Conservation (phyloP, 2,888 invertebrate species). For the Dryomyza anilis region DNA sequence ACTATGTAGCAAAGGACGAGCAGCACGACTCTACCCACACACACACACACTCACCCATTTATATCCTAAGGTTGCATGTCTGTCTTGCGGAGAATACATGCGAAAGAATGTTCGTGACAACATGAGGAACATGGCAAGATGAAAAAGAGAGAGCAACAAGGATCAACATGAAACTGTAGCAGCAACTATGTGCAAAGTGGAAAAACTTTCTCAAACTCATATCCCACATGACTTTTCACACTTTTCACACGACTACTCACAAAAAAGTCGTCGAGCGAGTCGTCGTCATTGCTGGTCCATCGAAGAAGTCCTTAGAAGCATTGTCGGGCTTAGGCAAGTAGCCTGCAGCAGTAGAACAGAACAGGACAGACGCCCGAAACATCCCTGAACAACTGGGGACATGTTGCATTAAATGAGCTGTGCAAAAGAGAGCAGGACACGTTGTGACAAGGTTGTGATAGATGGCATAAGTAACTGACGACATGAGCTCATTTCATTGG, state of each 20-base stretch:
- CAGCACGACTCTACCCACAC: background rate
- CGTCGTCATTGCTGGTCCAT: too few species aligned
- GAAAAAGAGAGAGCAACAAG: background rate
- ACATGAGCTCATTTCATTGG: too few species aligned
- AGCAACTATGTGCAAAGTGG: constrained; percentile 19
- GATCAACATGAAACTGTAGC: background rate
- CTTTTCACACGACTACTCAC: constrained; percentile 8
- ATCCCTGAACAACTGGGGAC: constrained; percentile 21
- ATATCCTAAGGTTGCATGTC: background rate
- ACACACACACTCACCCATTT: background rate
- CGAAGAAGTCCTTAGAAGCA: background rate
- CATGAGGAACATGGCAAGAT: background rate
- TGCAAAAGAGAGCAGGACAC: background rate
- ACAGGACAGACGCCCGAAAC: background rate
- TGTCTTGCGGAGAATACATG: background rate
- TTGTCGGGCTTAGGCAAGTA: background rate
- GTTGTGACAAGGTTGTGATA: constrained; percentile 25
- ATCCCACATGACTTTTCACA: constrained; percentile 28
- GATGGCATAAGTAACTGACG: too few species aligned
- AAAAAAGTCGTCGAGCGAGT: too few species aligned
- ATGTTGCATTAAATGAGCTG: background rate
- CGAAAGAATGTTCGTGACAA: background rate
- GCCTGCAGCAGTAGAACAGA: background rate
- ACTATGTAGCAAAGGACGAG: background rate
- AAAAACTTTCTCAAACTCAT: constrained; percentile 21